phyloP scores from a whole-genome alignment of 2,113 vertebrate species.

The Xenus cinereus region DNA sequence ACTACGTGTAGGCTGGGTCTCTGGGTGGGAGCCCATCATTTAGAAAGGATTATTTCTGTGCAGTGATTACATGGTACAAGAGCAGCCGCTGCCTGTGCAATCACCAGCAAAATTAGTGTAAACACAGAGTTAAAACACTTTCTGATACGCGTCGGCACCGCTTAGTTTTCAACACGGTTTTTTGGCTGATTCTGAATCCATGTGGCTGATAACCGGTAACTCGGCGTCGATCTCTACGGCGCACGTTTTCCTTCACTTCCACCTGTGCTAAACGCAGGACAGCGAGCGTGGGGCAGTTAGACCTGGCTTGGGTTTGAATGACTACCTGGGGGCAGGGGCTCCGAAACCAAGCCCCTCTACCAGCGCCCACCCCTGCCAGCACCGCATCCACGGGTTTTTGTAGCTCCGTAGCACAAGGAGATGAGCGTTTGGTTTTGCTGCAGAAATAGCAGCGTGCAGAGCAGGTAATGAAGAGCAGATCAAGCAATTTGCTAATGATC shows the following conservation, averaged over 20 bases:
- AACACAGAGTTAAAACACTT: not conserved
- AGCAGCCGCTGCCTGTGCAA: not conserved
- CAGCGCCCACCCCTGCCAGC: accelerated
- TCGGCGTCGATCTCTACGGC: accelerated
- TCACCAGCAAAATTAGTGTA: not conserved
- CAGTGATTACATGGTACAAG: not conserved
- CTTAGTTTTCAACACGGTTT: not conserved
- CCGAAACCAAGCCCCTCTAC: accelerated
- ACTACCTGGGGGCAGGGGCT: not conserved
- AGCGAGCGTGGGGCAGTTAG: accelerated
- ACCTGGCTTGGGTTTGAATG: not conserved
- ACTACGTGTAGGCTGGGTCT: accelerated
- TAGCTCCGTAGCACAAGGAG: not conserved
- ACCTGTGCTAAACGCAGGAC: not conserved
- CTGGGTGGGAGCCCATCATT: not conserved
- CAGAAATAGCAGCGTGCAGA: not conserved
- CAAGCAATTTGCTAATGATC: constrained; percentile 6
- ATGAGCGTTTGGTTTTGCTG: not conserved
- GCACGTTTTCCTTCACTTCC: not conserved
- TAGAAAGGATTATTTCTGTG: not conserved
- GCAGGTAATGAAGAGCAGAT: not conserved
- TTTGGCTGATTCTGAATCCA: not conserved
- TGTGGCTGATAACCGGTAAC: not conserved
- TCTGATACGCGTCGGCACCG: accelerated
- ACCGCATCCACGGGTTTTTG: not conserved